phyloP scores from a whole-genome alignment of 2,888 invertebrate genomes.

The Temnothorax ravouxi region DNA sequence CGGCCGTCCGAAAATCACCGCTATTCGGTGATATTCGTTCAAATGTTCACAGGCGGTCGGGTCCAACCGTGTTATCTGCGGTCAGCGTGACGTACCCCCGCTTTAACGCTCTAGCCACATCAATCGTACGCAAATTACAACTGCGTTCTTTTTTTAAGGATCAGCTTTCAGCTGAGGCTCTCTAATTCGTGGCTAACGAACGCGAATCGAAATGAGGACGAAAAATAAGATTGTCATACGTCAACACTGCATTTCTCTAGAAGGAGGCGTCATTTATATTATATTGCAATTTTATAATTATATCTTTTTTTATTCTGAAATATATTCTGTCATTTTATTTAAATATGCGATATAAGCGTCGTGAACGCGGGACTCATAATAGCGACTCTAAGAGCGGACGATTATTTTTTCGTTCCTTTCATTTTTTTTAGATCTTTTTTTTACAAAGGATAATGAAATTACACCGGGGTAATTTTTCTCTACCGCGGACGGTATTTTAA shows the following conservation, averaged over 20 bases:
- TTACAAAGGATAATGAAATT: neutral
- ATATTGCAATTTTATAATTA: neutral
- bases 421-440: neutral
- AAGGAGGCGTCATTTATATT: neutral
- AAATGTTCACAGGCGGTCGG: slow-evolving; percentile 46
- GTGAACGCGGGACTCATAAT: neutral
- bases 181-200: neutral
- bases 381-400: neutral
- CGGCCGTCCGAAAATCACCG: slow-evolving; percentile 43
- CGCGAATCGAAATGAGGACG: neutral
- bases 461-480: neutral
- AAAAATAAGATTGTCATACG: neutral
- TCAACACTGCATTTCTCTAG: neutral
- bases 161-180: neutral
- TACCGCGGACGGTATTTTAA: neutral
- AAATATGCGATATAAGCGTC: neutral
- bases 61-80: slow-evolving; percentile 53
- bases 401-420: neutral
- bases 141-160: neutral
- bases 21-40: slow-evolving; percentile 44
- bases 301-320: neutral
- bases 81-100: slow-evolving; percentile 46
- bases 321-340: neutral
- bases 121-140: neutral
- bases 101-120: neutral